Evolutionary conservation across 2,888 invertebrate species (phyloP).

Genomic region (Gasteruption jaculator): DNA sequence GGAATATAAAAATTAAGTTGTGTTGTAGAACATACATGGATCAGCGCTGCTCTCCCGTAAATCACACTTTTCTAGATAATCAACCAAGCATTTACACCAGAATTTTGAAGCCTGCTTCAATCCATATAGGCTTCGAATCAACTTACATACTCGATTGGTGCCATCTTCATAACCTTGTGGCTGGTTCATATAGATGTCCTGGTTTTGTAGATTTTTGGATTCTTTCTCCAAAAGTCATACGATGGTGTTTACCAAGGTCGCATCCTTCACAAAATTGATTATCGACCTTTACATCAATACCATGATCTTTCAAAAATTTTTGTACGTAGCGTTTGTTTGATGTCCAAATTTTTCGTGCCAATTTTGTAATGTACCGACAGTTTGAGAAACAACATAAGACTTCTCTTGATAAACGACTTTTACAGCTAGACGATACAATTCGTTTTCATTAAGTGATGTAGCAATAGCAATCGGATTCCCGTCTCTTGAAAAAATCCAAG

Average conservation of each 20-base stretch:
- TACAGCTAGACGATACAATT: conserved; percentile 3
- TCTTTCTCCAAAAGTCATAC: conserved; percentile 8
- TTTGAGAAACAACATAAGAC: neutral
- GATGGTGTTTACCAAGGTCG: conserved; percentile 3
- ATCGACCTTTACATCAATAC: neutral
- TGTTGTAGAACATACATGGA: too few species aligned
- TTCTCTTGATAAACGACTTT: conserved; percentile 4
- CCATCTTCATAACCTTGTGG: too few species aligned
- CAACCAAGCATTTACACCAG: too few species aligned
- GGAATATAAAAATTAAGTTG: too few species aligned
- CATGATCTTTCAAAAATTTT: neutral
- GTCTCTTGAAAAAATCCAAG: conserved; percentile 3
- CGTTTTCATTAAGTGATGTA: conserved; percentile 2
- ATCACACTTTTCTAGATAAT: too few species aligned
- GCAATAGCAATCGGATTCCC: neutral
- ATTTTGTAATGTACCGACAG: neutral
- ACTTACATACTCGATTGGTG: too few species aligned
- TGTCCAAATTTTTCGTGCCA: conserved; percentile 6
- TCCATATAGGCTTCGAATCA: too few species aligned
- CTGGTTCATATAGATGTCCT: too few species aligned
- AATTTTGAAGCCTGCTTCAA: too few species aligned
- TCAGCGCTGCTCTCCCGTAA: too few species aligned
- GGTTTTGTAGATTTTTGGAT: conserved; percentile 6
- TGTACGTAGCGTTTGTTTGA: conserved; percentile 4
- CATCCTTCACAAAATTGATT: conserved; percentile 3